Base-by-base conservation (phyloP, 2,888 invertebrate species). In the Eremobia ochroleuca region DNA sequence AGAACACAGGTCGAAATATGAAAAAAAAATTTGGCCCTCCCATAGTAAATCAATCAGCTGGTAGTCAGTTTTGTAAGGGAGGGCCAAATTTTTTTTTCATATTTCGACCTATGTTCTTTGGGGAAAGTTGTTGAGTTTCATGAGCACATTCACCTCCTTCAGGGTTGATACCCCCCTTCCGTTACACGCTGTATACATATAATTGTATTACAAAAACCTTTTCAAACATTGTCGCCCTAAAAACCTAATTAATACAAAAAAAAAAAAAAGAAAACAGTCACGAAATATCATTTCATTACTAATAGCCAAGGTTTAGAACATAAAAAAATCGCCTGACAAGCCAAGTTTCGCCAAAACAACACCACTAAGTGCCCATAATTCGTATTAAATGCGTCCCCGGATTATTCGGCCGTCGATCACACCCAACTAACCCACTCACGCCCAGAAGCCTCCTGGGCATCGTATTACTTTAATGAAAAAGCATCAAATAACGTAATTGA, bases 401-500 rank as follows among this genome's bases (percentile, higher is more conserved):
- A 87, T 85, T 89, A 87, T 88, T 83, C 43, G 73, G 70, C 62
- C 80, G 86, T 85, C 84, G 84, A 87, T 90, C 92, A 89, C 88
- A 85, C 89, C 89, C 85, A 91, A 90, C 90, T 93, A 93, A 94
- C 94, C 93, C 87, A 93, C 90, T 87, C 87, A 90, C 90, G 76
- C 88, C 91, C 91, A 71, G 65, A 74, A 62, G 88, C 86, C 94
- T 92, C 94, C 49, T 73, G 94, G 94, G 95, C 88, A 90, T 92
- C 91, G 91, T 94, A 91, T 92, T 79, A 90, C 89, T 95, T 93
- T 96, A 96, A 96, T 96, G 96, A 95, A 96, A 96, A 94, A 94
- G 92, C 96, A 96, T 96, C 96, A 96, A 96, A 96, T 96, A 94
- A 92, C 94, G 92, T 96, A 96, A 96, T 95, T 95, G 96, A 96